Percentiles rank a stretch among this genome's conserved stretches.
These are phyloP conservation scores for Aphaenogaster floridana DNA, from an alignment of 1,140 invertebrate genomes.

Conservation along the genomic window DNA sequence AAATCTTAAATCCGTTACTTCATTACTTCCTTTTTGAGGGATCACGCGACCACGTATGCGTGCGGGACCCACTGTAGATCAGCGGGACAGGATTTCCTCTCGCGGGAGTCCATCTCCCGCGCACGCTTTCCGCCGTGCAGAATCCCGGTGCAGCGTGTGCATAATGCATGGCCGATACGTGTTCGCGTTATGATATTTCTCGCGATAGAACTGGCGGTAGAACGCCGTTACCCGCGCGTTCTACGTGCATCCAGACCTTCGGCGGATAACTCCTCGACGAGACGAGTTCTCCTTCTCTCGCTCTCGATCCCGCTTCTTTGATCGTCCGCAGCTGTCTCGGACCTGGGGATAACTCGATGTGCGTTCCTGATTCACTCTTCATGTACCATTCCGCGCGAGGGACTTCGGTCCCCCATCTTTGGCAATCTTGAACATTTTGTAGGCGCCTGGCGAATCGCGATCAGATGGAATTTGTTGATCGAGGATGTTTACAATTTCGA, in stretches of 20 bases:
- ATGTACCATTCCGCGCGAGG: not conserved
- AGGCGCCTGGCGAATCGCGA: slow-evolving; percentile 6
- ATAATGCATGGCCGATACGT: slow-evolving; percentile 77
- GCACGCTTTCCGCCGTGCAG: slow-evolving; percentile 11
- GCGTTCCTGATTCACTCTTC: slow-evolving; percentile 38
- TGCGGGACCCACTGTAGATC: slow-evolving; percentile 57
- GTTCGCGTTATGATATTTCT: slow-evolving; percentile 78
- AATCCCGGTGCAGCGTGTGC: slow-evolving; percentile 72
- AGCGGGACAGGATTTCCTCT: slow-evolving; percentile 65
- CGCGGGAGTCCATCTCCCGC: slow-evolving; percentile 27
- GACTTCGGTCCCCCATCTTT: no score
- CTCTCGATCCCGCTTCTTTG: slow-evolving; percentile 6
- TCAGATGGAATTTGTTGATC: slow-evolving; percentile 43
- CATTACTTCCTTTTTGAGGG: slow-evolving; percentile 2
- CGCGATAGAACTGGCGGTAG: slow-evolving; percentile 58
- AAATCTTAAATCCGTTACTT: not conserved
- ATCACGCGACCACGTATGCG: slow-evolving; percentile 4
- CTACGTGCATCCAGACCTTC: slow-evolving; percentile 72
- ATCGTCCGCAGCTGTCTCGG: slow-evolving; percentile 6
- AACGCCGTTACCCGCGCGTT: slow-evolving; percentile 73
- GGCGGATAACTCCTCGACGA: slow-evolving; percentile 31
- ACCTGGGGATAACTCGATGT: slow-evolving; percentile 17
- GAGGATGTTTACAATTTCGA: slow-evolving; percentile 57
- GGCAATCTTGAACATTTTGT: slow-evolving; percentile 34
- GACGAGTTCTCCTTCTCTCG: not conserved